phyloP scores from a whole-genome alignment of 2,797 vertebrate genomes.

The Sylvilagus floridanus region DNA sequence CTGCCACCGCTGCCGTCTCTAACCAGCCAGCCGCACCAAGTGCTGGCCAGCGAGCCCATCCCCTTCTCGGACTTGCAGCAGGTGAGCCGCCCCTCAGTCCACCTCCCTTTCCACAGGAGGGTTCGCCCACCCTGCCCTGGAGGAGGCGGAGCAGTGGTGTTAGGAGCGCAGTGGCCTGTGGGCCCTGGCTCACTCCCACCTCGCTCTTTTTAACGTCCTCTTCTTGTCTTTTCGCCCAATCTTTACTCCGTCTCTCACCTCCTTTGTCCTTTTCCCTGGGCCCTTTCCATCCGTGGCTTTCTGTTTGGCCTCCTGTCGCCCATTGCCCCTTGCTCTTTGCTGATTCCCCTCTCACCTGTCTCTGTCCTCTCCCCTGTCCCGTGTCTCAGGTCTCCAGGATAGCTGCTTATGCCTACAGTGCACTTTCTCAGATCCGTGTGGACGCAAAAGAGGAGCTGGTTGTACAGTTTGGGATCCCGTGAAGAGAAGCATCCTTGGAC shows the following conservation, averaged over 20 bases:
- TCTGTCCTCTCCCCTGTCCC: constrained; percentile 38
- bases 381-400: constrained; percentile 94
- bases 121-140: not conserved
- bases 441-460: constrained; percentile 98
- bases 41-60: constrained; percentile 96
- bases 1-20: constrained; percentile 93
- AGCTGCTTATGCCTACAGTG: constrained; percentile 97
- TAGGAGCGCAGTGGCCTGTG: not conserved
- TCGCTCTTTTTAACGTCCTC: not conserved
- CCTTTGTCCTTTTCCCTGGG: too few relatives aligned
- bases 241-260: not conserved
- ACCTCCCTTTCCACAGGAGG: not conserved
- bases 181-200: not conserved
- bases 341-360: not conserved
- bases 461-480: constrained; percentile 98
- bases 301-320: not conserved
- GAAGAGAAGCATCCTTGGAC: constrained; percentile 82
- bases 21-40: constrained; percentile 97
- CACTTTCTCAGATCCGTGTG: constrained; percentile 98
- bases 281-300: not conserved
- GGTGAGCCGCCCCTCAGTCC: constrained; percentile 86
- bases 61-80: constrained; percentile 96
- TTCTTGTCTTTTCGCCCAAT: not conserved
- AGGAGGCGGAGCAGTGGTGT: not conserved
- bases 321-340: too few relatives aligned